Base-by-base conservation (phyloP, 2,797 vertebrate species). In the Nannoperca obscura region DNA sequence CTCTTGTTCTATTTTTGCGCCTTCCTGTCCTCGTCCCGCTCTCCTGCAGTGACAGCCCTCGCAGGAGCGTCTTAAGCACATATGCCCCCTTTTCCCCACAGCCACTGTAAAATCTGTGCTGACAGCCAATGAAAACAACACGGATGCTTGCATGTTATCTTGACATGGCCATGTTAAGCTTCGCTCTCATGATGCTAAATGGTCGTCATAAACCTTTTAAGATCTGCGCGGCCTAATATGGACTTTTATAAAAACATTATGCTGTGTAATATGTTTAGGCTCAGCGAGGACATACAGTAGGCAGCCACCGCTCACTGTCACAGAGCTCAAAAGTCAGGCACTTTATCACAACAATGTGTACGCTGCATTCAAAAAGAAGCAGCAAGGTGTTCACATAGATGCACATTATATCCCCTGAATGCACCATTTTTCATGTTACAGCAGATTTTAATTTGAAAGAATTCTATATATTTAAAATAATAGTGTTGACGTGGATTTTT, bases 121-220 rank as follows among this genome's bases (percentile, higher is more conserved):
- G 95, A 96, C 95, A 96, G 93, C 93, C 94, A 93, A 88, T 95
- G 94, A 95, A 95, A 95, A 95, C 94, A 94, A 93, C 94, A 93
- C 85, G 88, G 93, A 94, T 92, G 93, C 94, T 95, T 93, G 93
- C 94, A 93, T 95, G 95, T 95, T 96, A 95, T 95, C 95, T 95
- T 95, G 94, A 95, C 94, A 94, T 88, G 93, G 92, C 94, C 95
- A 92, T 93, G 94, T 93, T 95, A 95, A 95, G 95, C 95, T 90
- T 79, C 78, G 83, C 94, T 94, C 93, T 90, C 88, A 69, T 90
- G 92, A 94, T 92, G 93, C 91, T 95, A 94, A 95, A 95, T 93
- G 93, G 94, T 92, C 94, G 91, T 94, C 95, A 93, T 95, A 95
- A 95, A 95, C 95, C 94, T 92, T 95, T 96, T 95, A 94, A 81